Evolutionary conservation across 2,113 vertebrate species (phyloP).

Genomic region (Tricholaema leucomelas): DNA sequence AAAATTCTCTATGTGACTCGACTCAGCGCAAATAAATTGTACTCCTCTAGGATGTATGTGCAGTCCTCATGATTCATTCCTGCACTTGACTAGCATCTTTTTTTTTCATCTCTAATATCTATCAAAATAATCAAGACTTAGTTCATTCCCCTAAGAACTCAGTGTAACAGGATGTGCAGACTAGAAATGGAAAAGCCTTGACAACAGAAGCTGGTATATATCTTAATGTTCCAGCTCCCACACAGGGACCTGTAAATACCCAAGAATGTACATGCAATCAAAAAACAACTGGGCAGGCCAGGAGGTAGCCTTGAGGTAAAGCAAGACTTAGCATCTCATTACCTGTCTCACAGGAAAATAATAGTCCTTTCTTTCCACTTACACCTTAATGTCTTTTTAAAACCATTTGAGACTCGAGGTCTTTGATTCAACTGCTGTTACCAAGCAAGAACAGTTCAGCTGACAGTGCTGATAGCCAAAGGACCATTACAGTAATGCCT

Average conservation of each 20-base stretch:
- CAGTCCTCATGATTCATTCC: not conserved
- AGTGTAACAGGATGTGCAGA: not conserved
- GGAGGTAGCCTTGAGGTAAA: not conserved
- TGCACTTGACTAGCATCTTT: not conserved
- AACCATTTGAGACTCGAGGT: not conserved
- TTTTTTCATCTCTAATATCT: not conserved
- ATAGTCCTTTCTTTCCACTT: not conserved
- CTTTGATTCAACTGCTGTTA: not conserved
- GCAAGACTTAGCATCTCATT: not conserved
- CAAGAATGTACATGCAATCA: not conserved
- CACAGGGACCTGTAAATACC: not conserved
- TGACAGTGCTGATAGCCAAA: not conserved
- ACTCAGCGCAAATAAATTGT: constrained; percentile 8
- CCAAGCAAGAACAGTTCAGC: not conserved
- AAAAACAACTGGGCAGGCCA: not conserved
- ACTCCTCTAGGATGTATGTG: not conserved
- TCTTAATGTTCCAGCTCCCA: not conserved
- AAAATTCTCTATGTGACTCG: constrained; percentile 1
- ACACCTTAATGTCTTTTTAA: not conserved
- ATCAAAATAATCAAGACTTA: constrained; percentile 7
- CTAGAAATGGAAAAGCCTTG: not conserved
- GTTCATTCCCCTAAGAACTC: not conserved
- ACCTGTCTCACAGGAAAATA: not conserved
- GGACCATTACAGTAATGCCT: not conserved
- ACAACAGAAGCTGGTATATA: not conserved